phyloP scores from a whole-genome alignment of 64 coral and sea anemone species.

The Dendrophyllia cribrosa region DNA sequence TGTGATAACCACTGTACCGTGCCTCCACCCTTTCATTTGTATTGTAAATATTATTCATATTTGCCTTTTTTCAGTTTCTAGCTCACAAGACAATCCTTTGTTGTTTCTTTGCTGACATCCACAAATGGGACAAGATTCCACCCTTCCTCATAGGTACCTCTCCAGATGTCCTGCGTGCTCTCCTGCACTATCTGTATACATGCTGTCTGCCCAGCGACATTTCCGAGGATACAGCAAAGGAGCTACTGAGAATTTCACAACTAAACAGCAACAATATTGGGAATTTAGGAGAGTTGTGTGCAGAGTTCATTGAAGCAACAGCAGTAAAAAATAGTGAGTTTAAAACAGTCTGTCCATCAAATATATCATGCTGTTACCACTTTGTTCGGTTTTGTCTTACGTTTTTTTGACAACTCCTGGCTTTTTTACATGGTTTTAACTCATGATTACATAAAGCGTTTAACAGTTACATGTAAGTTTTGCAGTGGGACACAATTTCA shows the following conservation, averaged over 20 bases:
- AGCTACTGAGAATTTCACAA: conserved; percentile 32
- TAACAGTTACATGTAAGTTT: no score
- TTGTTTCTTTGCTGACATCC: conserved; percentile 32
- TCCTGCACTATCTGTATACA: conserved; percentile 62
- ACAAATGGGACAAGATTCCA: conserved; percentile 58
- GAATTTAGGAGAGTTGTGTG: conserved; percentile 51
- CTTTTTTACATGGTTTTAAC: no score
- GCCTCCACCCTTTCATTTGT: not conserved
- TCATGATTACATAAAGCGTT: no score
- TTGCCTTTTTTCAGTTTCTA: conserved; percentile 27
- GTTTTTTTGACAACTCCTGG: no score
- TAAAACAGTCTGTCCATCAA: no score
- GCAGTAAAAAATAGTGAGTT: conserved; percentile 66
- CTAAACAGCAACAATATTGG: conserved; percentile 11
- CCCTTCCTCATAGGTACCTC: conserved; percentile 5
- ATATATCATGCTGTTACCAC: no score
- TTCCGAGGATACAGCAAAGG: conserved; percentile 29
- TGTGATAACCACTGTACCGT: no score
- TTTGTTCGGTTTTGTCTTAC: no score
- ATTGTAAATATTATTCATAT: not conserved
- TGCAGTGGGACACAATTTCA: no score
- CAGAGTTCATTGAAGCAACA: conserved; percentile 65
- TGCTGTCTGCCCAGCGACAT: conserved; percentile 30
- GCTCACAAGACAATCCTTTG: conserved; percentile 71
- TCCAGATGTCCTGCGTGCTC: conserved; percentile 25